Conservation (phyloP, 1,140 invertebrate species). For the Hycleus phaleratus region DNA sequence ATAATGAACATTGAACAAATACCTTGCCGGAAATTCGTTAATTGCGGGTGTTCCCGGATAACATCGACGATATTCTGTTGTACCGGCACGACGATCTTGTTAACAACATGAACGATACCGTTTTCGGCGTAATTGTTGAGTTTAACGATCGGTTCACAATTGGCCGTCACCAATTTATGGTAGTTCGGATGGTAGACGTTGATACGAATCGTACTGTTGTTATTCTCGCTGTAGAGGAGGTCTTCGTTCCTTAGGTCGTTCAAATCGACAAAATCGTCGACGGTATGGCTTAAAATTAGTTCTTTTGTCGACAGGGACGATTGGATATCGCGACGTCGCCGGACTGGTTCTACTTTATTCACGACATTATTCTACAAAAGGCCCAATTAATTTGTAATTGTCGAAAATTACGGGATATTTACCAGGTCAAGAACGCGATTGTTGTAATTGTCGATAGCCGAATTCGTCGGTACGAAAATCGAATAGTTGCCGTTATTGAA, state of each 20-base stretch:
- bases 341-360: conserved; percentile 30
- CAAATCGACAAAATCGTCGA: conserved; percentile 42
- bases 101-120: conserved; percentile 60
- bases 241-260: conserved; percentile 44
- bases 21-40: conserved; percentile 37
- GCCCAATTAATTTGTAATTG: neutral
- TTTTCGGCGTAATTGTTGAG: conserved; percentile 51
- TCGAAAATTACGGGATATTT: neutral
- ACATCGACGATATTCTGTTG: conserved; percentile 41
- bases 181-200: conserved; percentile 48
- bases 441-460: conserved; percentile 45
- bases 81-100: conserved; percentile 52
- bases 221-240: conserved; percentile 43
- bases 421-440: conserved; percentile 40
- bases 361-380: conserved; percentile 1
- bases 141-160: conserved; percentile 46
- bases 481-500: conserved; percentile 45
- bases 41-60: conserved; percentile 34
- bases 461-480: conserved; percentile 49
- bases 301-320: conserved; percentile 32
- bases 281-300: conserved; percentile 42
- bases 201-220: conserved; percentile 49
- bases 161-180: conserved; percentile 45
- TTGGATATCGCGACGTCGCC: conserved; percentile 26
- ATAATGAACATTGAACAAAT: neutral